Conservation (phyloP, 2,797 vertebrate genomes). For the Australoheros facetus region DNA sequence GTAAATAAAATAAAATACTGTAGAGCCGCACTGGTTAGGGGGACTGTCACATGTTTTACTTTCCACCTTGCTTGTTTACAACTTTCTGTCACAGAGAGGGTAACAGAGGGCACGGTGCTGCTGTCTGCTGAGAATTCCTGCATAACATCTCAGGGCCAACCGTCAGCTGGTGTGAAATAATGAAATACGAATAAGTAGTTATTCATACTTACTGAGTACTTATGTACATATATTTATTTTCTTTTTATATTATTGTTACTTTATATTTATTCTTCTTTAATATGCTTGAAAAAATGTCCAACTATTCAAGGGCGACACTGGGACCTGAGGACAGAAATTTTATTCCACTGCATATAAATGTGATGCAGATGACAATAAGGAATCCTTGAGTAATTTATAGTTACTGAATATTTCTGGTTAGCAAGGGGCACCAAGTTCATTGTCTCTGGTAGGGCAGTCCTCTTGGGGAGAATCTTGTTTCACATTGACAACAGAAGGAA, state of each 20-base stretch:
- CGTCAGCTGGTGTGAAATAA: not conserved
- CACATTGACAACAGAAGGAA: not conserved
- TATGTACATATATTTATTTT: no score
- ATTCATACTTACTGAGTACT: no score
- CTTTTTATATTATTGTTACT: no score
- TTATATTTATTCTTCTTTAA: no score
- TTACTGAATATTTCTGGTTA: not conserved
- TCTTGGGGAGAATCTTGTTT: not conserved
- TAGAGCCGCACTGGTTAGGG: not conserved
- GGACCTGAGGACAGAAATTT: no score
- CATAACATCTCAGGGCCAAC: not conserved
- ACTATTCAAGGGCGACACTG: no score
- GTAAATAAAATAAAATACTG: not conserved
- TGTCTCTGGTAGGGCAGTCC: not conserved
- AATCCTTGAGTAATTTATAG: not conserved
- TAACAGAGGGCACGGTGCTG: not conserved
- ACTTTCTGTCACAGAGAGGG: not conserved
- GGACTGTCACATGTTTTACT: not conserved
- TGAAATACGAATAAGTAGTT: not conserved
- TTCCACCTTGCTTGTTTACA: not conserved
- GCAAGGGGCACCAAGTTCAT: not conserved
- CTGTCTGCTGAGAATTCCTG: not conserved
- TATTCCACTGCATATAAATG: no score
- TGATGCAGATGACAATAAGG: no score
- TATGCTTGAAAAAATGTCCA: no score